Evolutionary conservation across 2,797 vertebrate species (phyloP).

Genomic region (Anolis apletophallus): DNA sequence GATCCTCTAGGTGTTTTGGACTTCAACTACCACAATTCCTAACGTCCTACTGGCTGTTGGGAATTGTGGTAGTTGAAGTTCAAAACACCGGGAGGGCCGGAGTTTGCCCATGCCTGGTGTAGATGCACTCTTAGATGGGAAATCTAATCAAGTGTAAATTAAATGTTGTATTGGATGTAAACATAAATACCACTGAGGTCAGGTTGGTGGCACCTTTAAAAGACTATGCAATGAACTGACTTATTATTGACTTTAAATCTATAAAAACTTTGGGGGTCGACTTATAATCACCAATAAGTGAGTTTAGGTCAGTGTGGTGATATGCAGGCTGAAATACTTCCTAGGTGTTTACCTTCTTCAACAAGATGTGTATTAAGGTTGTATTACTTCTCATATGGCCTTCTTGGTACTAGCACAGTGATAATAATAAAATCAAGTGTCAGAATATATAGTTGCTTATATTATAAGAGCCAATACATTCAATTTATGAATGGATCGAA

Average conservation of each 20-base stretch:
- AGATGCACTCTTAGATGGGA: not conserved
- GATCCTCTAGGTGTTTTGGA: no score
- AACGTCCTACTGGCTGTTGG: no score
- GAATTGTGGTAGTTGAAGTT: no score
- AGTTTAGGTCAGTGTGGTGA: not conserved
- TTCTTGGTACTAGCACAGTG: not conserved
- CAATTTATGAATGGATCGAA: not conserved
- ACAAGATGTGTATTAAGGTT: not conserved
- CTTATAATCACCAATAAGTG: not conserved
- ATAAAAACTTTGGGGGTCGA: not conserved
- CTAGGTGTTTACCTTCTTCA: constrained; percentile 38
- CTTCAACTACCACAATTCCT: no score
- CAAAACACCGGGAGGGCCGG: no score
- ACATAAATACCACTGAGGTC: constrained; percentile 28
- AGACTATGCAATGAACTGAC: not conserved
- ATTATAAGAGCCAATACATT: not conserved
- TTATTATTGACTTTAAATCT: not conserved
- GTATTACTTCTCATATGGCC: constrained; percentile 12
- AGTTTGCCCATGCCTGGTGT: no score
- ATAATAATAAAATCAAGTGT: constrained; percentile 20
- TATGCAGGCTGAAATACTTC: not conserved
- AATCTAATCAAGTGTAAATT: not conserved
- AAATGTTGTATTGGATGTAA: constrained; percentile 39
- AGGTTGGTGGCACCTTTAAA: constrained; percentile 18
- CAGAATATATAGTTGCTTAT: no score